Conservation (phyloP, 2,113 vertebrate genomes). For the Ciconia boyciana region DNA sequence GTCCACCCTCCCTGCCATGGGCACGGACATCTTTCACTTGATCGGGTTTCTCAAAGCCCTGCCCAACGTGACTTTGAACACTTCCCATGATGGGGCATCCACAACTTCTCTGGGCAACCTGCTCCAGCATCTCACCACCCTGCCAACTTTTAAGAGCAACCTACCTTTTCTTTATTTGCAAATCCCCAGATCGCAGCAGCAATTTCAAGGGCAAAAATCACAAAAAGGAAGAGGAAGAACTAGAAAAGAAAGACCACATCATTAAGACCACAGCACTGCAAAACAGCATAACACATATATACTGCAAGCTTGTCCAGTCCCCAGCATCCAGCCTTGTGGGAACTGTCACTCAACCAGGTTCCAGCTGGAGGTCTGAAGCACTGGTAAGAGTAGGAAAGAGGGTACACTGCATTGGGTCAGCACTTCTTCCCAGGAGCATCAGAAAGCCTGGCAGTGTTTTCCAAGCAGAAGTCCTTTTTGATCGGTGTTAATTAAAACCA, state of each 20-base stretch:
- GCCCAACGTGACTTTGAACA: neutral
- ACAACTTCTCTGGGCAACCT: neutral
- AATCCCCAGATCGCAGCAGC: slow-evolving; percentile 95
- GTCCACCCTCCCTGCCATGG: fast-evolving
- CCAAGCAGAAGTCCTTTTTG: neutral
- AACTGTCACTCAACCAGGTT: neutral
- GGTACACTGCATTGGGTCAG: neutral
- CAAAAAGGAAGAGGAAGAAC: slow-evolving; percentile 93
- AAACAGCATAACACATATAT: neutral
- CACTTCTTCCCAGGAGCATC: neutral
- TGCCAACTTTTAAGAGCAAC: neutral
- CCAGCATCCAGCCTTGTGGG: neutral
- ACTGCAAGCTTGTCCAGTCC: neutral
- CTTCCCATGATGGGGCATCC: neutral
- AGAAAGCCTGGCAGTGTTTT: neutral
- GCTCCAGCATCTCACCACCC: neutral
- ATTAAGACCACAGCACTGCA: neutral
- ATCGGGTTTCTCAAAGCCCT: neutral
- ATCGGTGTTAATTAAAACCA: slow-evolving; percentile 18
- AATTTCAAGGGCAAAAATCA: slow-evolving; percentile 94
- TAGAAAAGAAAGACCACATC: slow-evolving; percentile 42
- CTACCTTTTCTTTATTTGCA: slow-evolving; percentile 89
- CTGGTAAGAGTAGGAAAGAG: neutral
- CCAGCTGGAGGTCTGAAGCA: neutral
- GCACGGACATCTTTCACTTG: neutral